These are phyloP conservation scores for Drosophila paramelanica DNA, from an alignment of 2,888 invertebrate genomes.

Conservation along the genomic window DNA sequence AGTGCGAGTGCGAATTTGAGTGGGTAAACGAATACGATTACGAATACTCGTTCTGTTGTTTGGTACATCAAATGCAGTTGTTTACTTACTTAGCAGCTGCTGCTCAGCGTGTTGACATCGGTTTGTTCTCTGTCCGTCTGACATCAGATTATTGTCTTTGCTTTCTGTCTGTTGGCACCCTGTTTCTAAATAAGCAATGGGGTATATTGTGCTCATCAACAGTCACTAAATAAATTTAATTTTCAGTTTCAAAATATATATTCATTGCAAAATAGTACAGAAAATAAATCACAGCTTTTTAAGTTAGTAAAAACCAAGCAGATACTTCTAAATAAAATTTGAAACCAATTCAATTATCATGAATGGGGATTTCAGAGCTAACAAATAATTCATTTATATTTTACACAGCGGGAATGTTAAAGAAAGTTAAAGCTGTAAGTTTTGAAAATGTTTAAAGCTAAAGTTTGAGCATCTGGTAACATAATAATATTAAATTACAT, in stretches of 20 bases:
- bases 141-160: slow-evolving; percentile 28
- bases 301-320: too few relatives aligned
- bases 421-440: too few relatives aligned
- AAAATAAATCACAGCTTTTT: too few relatives aligned
- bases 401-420: too few relatives aligned
- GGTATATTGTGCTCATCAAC: slow-evolving; percentile 5
- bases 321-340: too few relatives aligned
- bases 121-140: slow-evolving; percentile 32
- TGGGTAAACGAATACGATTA: slow-evolving; percentile 12
- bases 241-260: too few relatives aligned
- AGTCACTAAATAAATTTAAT: neutral
- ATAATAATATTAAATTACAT: too few relatives aligned
- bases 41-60: slow-evolving; percentile 20
- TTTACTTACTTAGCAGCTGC: slow-evolving; percentile 9
- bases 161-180: slow-evolving; percentile 6
- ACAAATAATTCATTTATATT: too few relatives aligned
- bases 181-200: neutral
- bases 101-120: slow-evolving; percentile 36
- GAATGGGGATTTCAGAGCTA: too few relatives aligned
- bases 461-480: neutral
- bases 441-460: too few relatives aligned
- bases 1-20: slow-evolving; percentile 13
- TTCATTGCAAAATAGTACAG: too few relatives aligned
- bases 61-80: slow-evolving; percentile 51
- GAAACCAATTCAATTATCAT: neutral